phyloP scores from a whole-genome alignment of 2,113 vertebrate genomes.

The Tachuris rubrigastra region DNA sequence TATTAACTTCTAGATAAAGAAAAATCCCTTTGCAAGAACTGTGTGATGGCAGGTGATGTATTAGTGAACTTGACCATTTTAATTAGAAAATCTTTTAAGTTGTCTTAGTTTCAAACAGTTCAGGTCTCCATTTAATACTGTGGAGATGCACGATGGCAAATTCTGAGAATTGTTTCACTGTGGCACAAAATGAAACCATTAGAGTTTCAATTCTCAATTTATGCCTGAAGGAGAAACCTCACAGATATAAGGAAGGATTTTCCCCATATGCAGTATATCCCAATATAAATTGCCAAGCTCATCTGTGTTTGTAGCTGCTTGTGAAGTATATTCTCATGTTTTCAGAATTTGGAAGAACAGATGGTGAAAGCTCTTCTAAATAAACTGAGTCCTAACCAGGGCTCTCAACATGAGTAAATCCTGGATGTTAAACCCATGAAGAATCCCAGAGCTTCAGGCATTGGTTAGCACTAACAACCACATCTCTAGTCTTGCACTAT shows the following conservation, averaged over 20 bases:
- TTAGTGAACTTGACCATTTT: background rate
- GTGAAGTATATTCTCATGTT: background rate
- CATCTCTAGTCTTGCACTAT: background rate
- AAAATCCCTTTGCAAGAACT: background rate
- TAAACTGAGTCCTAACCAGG: background rate
- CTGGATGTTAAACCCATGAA: background rate
- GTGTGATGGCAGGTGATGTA: background rate
- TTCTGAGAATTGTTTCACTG: background rate
- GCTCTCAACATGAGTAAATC: background rate
- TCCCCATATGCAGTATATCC: background rate
- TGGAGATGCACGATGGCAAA: background rate
- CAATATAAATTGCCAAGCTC: background rate
- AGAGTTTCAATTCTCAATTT: background rate
- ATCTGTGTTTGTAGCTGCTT: background rate
- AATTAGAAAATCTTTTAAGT: background rate
- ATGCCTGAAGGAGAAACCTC: background rate
- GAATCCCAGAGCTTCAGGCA: background rate
- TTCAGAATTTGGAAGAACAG: conserved; percentile 14
- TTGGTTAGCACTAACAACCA: background rate
- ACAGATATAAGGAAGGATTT: background rate
- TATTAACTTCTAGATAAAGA: background rate
- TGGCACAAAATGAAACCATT: background rate
- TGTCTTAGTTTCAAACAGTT: background rate
- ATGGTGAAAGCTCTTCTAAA: conserved; percentile 24
- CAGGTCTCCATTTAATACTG: background rate